Evolutionary conservation across 2,888 invertebrate species (phyloP), one percentile per base, ranked within the genome.

Genomic region (Diloba caeruleocephala): DNA sequence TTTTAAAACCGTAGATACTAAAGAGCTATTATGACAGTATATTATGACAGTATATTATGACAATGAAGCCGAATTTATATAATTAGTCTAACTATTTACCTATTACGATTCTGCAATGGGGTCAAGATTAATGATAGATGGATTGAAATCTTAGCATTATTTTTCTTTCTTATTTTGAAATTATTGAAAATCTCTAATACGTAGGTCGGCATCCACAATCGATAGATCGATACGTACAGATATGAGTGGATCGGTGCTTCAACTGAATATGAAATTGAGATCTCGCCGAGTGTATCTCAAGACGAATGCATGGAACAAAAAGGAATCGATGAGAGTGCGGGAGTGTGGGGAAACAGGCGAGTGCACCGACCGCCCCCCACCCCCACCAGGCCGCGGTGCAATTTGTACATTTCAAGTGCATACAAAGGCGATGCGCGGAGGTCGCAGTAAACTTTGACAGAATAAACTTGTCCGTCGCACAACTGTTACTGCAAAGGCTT

Each of bases 401-500:
- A 93, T 92, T 93, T 92, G 92, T 93, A 92, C 92, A 91, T 92
- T 92, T 93, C 92, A 92, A 93, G 91, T 91, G 89, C 90, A 90
- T 87, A 92, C 92, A 92, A 92, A 93, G 89, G 89, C 90, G 81
- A 87, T 80, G 87, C 89, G 90, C 88, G 86, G 86, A 89, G 90
- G 88, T 90, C 89, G 88, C 88, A 84, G 83, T 84, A 78, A 88
- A 90, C 91, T 92, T 90, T 92, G 91, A 93, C 92, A 91, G 89
- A 90, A 93, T 93, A 92, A 92, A 92, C 92, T 93, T 90, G 92
- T 91, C 87, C 85, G 83, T 84, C 84, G 85, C 85, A 87, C 84
- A 79, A 81, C 81, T 84, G 84, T 84, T 78, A 81, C 81, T 84
- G 84, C 81, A 71, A 84, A 71, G 76, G 77, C 82, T 86, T 84